Conservation (phyloP, 2,797 vertebrate genomes). For the Peromyscus nudipes region DNA sequence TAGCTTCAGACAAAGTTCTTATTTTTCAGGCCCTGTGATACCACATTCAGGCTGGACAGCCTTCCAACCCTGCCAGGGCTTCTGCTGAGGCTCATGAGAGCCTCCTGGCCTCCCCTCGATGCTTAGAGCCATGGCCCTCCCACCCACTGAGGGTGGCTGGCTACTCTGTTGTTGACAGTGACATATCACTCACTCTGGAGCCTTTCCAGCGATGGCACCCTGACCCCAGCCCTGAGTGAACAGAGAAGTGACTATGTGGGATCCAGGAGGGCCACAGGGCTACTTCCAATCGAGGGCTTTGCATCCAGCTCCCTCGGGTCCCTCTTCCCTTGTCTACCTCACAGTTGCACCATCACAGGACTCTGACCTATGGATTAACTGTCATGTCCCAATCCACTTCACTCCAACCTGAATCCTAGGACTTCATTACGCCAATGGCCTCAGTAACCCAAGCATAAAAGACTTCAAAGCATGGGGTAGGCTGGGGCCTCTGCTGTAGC, state of each 20-base stretch:
- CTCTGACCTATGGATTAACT: slow-evolving; percentile 71
- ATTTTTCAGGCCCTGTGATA: not conserved
- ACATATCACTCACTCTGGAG: not conserved
- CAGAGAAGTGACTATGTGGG: not conserved
- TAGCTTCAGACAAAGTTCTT: not conserved
- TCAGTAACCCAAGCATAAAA: not conserved
- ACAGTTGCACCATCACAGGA: not conserved
- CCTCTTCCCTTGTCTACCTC: not conserved
- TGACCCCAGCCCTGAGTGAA: not conserved
- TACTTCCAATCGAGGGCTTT: not conserved
- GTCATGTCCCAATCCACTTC: slow-evolving; percentile 38
- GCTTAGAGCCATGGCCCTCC: not conserved
- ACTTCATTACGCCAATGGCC: slow-evolving; percentile 34
- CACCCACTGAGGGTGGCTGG: not conserved
- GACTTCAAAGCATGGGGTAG: not conserved
- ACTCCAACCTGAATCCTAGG: not conserved
- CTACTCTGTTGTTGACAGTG: not conserved
- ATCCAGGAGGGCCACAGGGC: not conserved
- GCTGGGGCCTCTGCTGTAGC: not conserved
- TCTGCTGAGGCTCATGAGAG: not conserved
- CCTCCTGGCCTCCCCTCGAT: not conserved
- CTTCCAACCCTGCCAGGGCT: not conserved
- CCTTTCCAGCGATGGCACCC: not conserved
- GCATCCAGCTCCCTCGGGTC: not conserved
- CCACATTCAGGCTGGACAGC: not conserved